Evolutionary conservation across 1,140 invertebrate species (phyloP), one percentile per base, ranked within the genome.

Genomic region (Saxidomus purpurata): DNA sequence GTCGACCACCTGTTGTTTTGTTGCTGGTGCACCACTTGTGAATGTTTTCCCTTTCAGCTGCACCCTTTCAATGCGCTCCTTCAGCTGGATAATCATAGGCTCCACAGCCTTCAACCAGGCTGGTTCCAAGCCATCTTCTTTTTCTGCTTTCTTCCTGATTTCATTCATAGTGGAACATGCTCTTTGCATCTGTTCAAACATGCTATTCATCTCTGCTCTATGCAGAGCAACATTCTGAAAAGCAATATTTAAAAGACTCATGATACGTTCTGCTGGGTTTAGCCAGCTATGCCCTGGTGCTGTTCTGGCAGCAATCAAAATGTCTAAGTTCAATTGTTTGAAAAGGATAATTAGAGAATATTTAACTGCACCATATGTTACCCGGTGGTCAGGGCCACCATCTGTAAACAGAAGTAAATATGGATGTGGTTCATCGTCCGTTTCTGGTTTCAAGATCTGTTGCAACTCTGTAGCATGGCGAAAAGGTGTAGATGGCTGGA

Each of bases 181-280:
- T 52, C 69, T 89, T 13, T 89, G 0, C 15, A 79, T 40, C 52
- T 91, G 83, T 61, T 91, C 90, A 82, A 47, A 36, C 9, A 77
- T 6, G 34, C 63, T 77, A 25, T 0, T 52, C 63, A 80, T 84
- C 63, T 91, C 74, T 43, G 31, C 28, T 3, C 91, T n/a, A 55
- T 61, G 34, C 0, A 88, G 22, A 1, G 90, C 88, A 19, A 89
- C 87, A 81, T 89, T 87, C 52, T 90, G 87, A 52, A 55, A 79
- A 1, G 49, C 90, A n/a, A 91, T 28, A 47, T 91, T 92, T 47
- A 90, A 52, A 6, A 92, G 22, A n/a, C 80, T 77, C 90, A 91
- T 90, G 1, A 90, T 87, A 52, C 91, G 25, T 77, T 92, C 90
- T 17, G 90, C 90, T 34, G 89, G 92, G 69, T 89, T 92, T 0